These are phyloP conservation scores for Xyliphius kryptos DNA, from an alignment of 2,113 vertebrate species.

Conservation along the genomic window DNA sequence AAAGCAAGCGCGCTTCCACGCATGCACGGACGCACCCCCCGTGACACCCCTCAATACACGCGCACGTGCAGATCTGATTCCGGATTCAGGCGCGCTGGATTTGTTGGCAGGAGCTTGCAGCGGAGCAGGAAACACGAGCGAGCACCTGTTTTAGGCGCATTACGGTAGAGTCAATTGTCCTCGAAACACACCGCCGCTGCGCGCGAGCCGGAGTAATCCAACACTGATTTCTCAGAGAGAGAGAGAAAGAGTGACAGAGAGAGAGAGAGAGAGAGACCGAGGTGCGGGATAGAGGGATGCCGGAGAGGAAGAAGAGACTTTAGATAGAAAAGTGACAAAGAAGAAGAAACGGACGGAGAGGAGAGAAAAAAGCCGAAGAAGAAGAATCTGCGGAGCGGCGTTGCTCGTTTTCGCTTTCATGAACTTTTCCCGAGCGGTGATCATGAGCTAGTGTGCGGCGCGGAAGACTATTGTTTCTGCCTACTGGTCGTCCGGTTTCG, in stretches of 20 bases:
- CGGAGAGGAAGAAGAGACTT: too few species aligned
- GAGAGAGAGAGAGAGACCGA: conserved; percentile 7
- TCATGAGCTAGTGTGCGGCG: conserved; percentile 58
- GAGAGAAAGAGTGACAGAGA: conserved; percentile 52
- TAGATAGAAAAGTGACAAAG: too few species aligned
- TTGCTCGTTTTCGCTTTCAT: conserved; percentile 41
- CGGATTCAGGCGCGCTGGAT: too few species aligned
- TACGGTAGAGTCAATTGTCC: conserved; percentile 75
- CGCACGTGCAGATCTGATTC: conserved; percentile 48
- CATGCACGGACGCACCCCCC: too few species aligned
- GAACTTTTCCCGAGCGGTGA: conserved; percentile 56
- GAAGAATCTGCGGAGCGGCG: too few species aligned
- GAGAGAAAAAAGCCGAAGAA: too few species aligned
- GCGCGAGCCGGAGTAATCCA: conserved; percentile 61
- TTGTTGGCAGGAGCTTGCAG: too few species aligned
- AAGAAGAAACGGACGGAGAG: too few species aligned
- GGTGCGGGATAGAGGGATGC: too few species aligned
- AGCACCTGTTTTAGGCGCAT: conserved; percentile 78
- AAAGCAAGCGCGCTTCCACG: too few species aligned
- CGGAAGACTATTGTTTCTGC: conserved; percentile 67
- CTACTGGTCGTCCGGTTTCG: conserved; percentile 63
- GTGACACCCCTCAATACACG: too few species aligned
- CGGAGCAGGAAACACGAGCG: too few species aligned
- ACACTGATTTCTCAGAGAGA: conserved; percentile 60
- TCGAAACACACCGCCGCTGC: conserved; percentile 53